Percentiles rank a stretch among this genome's conserved stretches.
phyloP scores from a whole-genome alignment of 2,113 vertebrate species.

The Muntiacus reevesi region DNA sequence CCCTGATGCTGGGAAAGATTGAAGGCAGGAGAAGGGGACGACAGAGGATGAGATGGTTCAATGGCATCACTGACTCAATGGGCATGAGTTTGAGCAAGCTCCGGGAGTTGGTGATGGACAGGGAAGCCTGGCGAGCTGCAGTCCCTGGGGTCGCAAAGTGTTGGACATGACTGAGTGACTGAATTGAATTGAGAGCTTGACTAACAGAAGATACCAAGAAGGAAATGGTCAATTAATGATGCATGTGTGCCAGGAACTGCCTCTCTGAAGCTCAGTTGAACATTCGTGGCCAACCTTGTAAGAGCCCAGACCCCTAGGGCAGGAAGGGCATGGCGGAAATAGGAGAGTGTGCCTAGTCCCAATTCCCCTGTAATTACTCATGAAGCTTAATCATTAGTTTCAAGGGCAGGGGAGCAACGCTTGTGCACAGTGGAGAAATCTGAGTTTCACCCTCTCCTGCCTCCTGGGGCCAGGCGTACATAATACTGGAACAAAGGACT shows the following conservation, averaged over 20 bases:
- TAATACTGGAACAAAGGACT: not conserved
- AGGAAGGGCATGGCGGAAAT: slow-evolving; percentile 29
- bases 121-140: not conserved
- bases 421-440: slow-evolving; percentile 21
- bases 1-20: not conserved
- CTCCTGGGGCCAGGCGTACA: not conserved
- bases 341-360: not conserved
- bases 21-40: not conserved
- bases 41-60: not conserved
- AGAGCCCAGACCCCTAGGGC: not conserved
- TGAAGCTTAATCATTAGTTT: slow-evolving; percentile 63
- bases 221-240: slow-evolving; percentile 12
- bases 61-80: not conserved
- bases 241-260: not conserved
- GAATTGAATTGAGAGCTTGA: not conserved
- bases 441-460: slow-evolving; percentile 44
- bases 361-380: slow-evolving; percentile 53
- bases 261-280: slow-evolving; percentile 10
- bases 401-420: not conserved
- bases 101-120: not conserved
- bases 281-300: slow-evolving; percentile 16
- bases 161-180: not conserved
- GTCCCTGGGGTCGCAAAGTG: not conserved
- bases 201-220: not conserved
- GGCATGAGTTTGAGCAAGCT: not conserved